phyloP scores from a whole-genome alignment of 2,797 vertebrate species.

The Buceros bicornis region DNA sequence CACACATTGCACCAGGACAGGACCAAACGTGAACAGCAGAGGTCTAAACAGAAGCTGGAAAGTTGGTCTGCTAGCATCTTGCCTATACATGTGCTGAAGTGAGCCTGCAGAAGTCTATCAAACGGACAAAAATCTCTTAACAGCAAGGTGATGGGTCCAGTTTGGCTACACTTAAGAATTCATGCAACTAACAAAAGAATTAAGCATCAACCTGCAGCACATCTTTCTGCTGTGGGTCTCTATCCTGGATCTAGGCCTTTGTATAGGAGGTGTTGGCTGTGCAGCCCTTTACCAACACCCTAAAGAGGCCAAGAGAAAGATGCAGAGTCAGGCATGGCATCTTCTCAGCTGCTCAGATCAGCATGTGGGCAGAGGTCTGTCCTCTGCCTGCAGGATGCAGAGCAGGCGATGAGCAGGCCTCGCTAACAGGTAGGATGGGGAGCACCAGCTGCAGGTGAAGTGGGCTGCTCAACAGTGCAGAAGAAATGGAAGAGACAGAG shows the following conservation, averaged over 20 bases:
- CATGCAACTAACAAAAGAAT: background rate
- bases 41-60: background rate
- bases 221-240: background rate
- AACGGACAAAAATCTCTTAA: conserved; percentile 15
- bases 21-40: background rate
- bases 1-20: background rate
- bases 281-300: background rate
- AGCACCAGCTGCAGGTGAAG: background rate
- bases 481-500: background rate
- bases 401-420: background rate
- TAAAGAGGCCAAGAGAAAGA: background rate
- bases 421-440: background rate
- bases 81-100: background rate
- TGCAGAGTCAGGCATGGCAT: background rate
- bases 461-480: background rate
- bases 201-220: background rate
- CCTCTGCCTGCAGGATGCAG: background rate
- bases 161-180: background rate
- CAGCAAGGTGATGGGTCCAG: background rate
- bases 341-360: background rate
- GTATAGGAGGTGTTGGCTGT: background rate
- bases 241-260: background rate
- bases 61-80: background rate
- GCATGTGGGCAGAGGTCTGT: background rate
- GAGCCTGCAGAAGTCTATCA: background rate